A percentile compares a stretch with the other conserved stretches of the same genome.
phyloP scores from a whole-genome alignment of 2,888 invertebrate genomes.

The Pherbina coryleti region DNA sequence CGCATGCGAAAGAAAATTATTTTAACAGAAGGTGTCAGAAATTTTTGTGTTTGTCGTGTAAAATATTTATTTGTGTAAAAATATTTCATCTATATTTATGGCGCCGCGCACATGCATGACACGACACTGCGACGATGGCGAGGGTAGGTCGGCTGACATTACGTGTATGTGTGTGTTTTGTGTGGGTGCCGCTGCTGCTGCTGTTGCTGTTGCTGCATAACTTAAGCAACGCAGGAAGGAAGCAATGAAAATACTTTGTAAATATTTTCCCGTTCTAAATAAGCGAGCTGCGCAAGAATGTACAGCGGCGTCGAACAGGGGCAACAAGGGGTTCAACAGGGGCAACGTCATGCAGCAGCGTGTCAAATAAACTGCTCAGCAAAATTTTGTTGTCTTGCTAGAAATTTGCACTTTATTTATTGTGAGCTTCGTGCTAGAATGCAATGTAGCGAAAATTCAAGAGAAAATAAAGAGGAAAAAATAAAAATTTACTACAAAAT shows the following conservation, averaged over 20 bases:
- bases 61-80: constrained; percentile 38
- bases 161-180: neutral
- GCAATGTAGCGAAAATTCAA: too few relatives aligned
- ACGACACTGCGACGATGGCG: neutral
- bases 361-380: constrained; percentile 18
- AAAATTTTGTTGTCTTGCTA: constrained; percentile 26
- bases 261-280: constrained; percentile 58
- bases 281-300: neutral
- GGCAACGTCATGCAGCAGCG: neutral
- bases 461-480: too few relatives aligned
- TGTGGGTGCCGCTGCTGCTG: neutral
- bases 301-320: neutral
- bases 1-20: constrained; percentile 50
- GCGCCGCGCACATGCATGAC: constrained; percentile 23
- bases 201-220: too few relatives aligned
- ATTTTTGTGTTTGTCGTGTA: constrained; percentile 41
- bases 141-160: neutral
- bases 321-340: neutral
- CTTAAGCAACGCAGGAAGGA: constrained; percentile 57
- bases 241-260: constrained; percentile 69
- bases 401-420: constrained; percentile 36
- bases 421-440: neutral
- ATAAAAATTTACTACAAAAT: neutral
- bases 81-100: constrained; percentile 38
- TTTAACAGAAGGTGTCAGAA: constrained; percentile 54